Conservation (phyloP, 2,888 invertebrate genomes). For the Clistopyga incitator region DNA sequence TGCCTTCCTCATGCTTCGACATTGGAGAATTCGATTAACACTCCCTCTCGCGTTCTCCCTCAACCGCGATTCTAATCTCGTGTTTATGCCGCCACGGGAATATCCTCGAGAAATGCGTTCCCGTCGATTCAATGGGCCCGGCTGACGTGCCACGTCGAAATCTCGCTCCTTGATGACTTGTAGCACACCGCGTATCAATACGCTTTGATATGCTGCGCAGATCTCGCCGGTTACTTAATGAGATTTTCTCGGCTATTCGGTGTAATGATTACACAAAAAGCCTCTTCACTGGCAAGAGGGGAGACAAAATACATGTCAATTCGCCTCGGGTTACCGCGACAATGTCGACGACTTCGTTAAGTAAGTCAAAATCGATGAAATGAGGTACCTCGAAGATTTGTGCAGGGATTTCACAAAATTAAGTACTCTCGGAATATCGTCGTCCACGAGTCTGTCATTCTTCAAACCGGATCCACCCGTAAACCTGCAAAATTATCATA, state of each 20-base stretch:
- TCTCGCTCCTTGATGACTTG: neutral
- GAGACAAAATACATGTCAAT: neutral
- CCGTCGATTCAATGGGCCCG: conserved; percentile 19
- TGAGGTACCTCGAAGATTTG: too few relatives aligned
- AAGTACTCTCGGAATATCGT: too few relatives aligned
- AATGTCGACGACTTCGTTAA: too few relatives aligned
- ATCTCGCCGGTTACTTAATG: neutral
- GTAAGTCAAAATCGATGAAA: too few relatives aligned
- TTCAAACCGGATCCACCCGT: too few relatives aligned
- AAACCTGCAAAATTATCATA: too few relatives aligned
- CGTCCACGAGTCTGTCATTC: too few relatives aligned
- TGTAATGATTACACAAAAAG: neutral
- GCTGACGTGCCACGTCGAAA: neutral
- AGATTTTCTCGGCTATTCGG: neutral
- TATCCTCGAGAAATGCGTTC: conserved; percentile 3
- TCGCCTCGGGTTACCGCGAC: neutral
- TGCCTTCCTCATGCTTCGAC: conserved; percentile 40
- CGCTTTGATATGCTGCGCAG: too few relatives aligned
- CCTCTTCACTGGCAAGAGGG: neutral
- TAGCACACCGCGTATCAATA: neutral
- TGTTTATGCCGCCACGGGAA: conserved; percentile 30
- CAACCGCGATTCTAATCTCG: conserved; percentile 55
- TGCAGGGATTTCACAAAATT: too few relatives aligned
- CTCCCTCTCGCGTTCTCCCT: conserved; percentile 21
- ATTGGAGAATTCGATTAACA: conserved; percentile 62